Percentiles rank a stretch among this genome's conserved stretches.
Conservation (phyloP, 2,888 invertebrate species). For the Drosophila prostipennis region DNA sequence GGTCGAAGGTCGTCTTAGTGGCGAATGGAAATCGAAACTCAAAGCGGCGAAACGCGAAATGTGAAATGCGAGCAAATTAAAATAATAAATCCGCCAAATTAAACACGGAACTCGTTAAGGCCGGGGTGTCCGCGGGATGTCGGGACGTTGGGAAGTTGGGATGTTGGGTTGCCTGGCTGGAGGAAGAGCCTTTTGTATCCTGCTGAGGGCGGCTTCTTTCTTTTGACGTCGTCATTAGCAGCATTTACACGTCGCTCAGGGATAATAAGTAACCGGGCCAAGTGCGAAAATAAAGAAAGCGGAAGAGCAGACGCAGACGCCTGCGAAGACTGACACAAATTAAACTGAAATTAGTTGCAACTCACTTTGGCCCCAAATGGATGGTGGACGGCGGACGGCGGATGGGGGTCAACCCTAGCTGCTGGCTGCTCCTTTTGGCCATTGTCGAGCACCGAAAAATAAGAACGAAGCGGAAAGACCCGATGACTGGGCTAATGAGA, state of each 20-base stretch:
- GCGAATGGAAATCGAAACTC: slow-evolving; percentile 68
- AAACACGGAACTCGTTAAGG: slow-evolving; percentile 71
- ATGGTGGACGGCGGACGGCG: neutral
- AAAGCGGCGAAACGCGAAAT: slow-evolving; percentile 30
- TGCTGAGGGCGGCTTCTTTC: slow-evolving; percentile 45
- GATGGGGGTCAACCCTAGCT: slow-evolving; percentile 2
- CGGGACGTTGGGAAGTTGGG: too few species aligned
- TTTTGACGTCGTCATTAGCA: slow-evolving; percentile 73
- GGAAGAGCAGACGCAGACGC: slow-evolving; percentile 21
- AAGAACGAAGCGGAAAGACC: slow-evolving; percentile 11
- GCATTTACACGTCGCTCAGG: slow-evolving; percentile 76
- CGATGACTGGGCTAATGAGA: slow-evolving; percentile 37
- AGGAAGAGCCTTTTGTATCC: slow-evolving; percentile 54
- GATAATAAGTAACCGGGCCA: slow-evolving; percentile 68
- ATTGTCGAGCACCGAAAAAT: slow-evolving; percentile 19
- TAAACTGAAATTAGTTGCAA: slow-evolving; percentile 79
- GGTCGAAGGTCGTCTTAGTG: slow-evolving; percentile 56
- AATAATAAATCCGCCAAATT: slow-evolving; percentile 76
- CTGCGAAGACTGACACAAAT: slow-evolving; percentile 72
- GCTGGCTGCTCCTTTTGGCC: neutral
- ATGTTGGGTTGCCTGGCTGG: neutral
- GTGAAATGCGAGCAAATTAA: slow-evolving; percentile 72
- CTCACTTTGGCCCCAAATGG: slow-evolving; percentile 49
- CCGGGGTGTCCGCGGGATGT: neutral
- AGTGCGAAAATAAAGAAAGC: slow-evolving; percentile 65